Base-by-base conservation (phyloP, 2,797 vertebrate genomes). In the Orientallactaga sibirica region DNA sequence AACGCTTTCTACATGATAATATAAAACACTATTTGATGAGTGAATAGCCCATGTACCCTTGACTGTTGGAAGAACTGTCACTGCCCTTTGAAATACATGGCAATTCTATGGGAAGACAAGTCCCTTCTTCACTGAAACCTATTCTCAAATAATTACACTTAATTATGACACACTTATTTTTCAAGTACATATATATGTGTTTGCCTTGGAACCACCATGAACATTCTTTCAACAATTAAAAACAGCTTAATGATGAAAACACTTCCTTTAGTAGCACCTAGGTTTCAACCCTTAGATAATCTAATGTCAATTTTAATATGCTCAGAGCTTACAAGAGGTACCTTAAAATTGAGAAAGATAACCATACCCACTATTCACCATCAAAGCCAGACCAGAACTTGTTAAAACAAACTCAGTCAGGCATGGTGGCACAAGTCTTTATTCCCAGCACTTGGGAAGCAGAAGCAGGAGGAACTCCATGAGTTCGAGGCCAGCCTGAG, bases 201-300 rank as follows among this genome's bases (percentile, higher is more conserved):
- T 90, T 67, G n/a, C 2, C 4, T 76, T 83, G 24, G 55, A 92
- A 81, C 3, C 22, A 91, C 6, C 52, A 70, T 88, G 58, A 29
- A 89, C 92, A 92, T 81, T 52, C 68, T 86, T 82, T 85, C 25
- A 48, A 48, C 48, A 48, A 48, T 48, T 48, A 48, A 48, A 48
- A 48, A 8, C 48, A 48, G 48, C 48, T 22, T 92, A 88, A 84
- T 15, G 25, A 92, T 79, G 29, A 79, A 93, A 95, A 93, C 3
- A 61, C n/a, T 78, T 90, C 29, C 88, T 71, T 95, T 74, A 66
- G 33, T 68, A 43, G 29, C 86, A 18, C 29, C 48, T 90, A 91
- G 71, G 88, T 66, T 93, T 91, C 81, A 77, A 79, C 14, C 6
- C 12, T 16, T 24, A 10, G 27, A 11, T 93, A 88, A 87, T n/a